Base-by-base conservation (phyloP, 2,113 vertebrate species). In the Zosterops lateralis region DNA sequence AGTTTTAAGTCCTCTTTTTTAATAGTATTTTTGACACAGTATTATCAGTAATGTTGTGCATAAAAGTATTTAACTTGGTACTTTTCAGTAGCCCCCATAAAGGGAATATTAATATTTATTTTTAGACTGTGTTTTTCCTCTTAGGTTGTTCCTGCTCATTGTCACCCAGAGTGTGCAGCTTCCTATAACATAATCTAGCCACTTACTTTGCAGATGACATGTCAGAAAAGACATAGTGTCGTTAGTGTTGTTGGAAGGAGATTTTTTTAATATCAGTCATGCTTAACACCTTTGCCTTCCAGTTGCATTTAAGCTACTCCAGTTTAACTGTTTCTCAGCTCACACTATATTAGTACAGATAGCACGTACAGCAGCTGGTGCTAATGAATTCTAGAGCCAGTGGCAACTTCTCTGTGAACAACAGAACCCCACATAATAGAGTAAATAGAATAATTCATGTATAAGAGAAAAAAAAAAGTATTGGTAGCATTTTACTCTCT, bases 311-410 rank as follows among this genome's bases (percentile, higher is more conserved):
- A 51, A 71, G 54, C 31, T 48, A 14, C 12, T 72, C 36, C 29
- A 75, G 18, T 56, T 83, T 9, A 57, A 14, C 40, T 75, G 50
- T 84, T 72, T 91, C 40, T 66, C 51, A 32, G 64, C 40, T 29
- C 5, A 17, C 1, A 3, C 56, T 40, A 0, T 62, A 12, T 36
- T 68, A 57, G 44, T 45, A 18, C 62, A 50, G 56, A 5, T 7
- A 40, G 51, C 38, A 34, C 0, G 0, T 70, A 34, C 42, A 66
- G 71, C 21, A 32, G 16, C 44, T 56, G 36, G 18, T 54, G 64
- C 50, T 77, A n/a, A 74, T 72, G 51, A 73, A 31, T 90, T 83
- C 32, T 32, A 74, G 48, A 90, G 36, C 29, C 79, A 57, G 17
- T 45, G 47, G n/a, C 31, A 84, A 10, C 54, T 66, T 83, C 22